Evolutionary conservation across 2,113 vertebrate genomes (phyloP).

Genomic region (Cynocephalus volans): DNA sequence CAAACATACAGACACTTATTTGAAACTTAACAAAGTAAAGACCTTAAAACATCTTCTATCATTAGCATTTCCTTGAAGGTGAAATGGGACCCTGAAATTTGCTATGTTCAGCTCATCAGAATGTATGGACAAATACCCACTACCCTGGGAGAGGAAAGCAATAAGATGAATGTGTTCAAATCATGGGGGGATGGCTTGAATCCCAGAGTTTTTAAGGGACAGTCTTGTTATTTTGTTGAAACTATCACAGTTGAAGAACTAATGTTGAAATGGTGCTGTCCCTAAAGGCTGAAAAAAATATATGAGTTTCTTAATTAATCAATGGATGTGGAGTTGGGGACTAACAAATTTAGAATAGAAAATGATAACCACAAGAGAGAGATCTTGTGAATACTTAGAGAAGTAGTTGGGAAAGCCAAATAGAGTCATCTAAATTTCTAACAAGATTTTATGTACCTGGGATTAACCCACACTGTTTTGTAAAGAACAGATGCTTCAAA

Average conservation of each 20-base stretch:
- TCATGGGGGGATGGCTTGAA: neutral
- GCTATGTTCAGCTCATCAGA: neutral
- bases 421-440: constrained; percentile 18
- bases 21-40: neutral
- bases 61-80: neutral
- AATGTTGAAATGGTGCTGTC: neutral
- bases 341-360: neutral
- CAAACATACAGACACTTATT: neutral
- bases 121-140: neutral
- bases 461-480: neutral
- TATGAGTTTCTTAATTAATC: constrained; percentile 51
- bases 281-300: neutral
- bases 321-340: neutral
- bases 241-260: constrained; percentile 22
- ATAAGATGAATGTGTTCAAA: neutral
- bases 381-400: neutral
- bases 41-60: neutral
- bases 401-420: neutral
- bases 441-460: neutral
- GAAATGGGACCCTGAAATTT: constrained; percentile 24
- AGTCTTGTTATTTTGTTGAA: neutral
- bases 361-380: neutral
- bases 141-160: neutral
- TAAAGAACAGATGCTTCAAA: constrained; percentile 58
- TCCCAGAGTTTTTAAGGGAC: constrained; percentile 1